A percentile compares a stretch with the other conserved stretches of the same genome.
These are phyloP conservation scores for Megalops cyprinoides DNA, from an alignment of 2,797 vertebrate genomes.

Conservation along the genomic window DNA sequence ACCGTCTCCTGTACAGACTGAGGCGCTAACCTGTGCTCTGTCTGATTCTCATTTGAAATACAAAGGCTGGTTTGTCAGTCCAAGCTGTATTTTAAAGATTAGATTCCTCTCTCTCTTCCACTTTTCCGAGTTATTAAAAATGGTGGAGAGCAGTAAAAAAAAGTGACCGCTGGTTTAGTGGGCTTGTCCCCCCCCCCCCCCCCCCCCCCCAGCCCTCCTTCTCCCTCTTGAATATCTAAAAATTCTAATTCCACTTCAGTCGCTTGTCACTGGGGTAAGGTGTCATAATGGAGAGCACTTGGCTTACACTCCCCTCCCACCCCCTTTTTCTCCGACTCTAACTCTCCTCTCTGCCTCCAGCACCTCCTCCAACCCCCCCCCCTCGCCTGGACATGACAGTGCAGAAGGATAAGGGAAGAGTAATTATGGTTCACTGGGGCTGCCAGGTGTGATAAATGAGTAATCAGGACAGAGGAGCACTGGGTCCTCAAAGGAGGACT, in stretches of 20 bases:
- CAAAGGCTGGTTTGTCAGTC: conserved; percentile 57
- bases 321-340: conserved; percentile 36
- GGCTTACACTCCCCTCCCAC: conserved; percentile 52
- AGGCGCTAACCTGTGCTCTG: conserved; percentile 28
- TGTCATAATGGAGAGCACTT: conserved; percentile 79
- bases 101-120: conserved; percentile 63
- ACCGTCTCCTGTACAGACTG: neutral
- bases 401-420: conserved; percentile 96
- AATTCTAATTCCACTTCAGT: conserved; percentile 76
- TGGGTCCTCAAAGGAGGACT: conserved; percentile 96
- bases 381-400: conserved; percentile 96
- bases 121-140: conserved; percentile 57
- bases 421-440: conserved; percentile 99
- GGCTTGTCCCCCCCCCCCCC: neutral
- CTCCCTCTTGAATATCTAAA: conserved; percentile 76
- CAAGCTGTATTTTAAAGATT: conserved; percentile 61
- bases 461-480: conserved; percentile 96
- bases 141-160: neutral
- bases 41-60: conserved; percentile 65
- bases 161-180: conserved; percentile 36
- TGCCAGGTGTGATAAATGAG: conserved; percentile 99
- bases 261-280: conserved; percentile 79
- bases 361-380: conserved; percentile 59
- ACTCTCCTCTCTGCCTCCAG: neutral
- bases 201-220: neutral